These are phyloP conservation scores for Gastracanthus pulcherrimus DNA, from an alignment of 2,888 invertebrate species.

Conservation along the genomic window DNA sequence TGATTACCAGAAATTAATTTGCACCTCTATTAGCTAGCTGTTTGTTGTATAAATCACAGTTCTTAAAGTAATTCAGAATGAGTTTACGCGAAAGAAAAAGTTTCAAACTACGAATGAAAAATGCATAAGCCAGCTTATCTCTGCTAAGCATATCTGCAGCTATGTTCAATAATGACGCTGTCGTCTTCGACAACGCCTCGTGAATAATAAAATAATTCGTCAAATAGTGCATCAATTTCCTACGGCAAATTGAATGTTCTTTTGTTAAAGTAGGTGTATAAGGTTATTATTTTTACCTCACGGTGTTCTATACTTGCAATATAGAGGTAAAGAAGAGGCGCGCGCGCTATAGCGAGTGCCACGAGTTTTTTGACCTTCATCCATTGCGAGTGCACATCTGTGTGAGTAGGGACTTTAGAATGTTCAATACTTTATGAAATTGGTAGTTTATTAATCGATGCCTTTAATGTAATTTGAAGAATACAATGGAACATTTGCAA, in stretches of 20 bases:
- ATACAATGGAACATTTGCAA: neutral
- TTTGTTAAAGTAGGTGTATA: conserved; percentile 10
- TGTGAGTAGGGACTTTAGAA: conserved; percentile 8
- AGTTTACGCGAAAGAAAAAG: neutral
- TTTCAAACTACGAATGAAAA: neutral
- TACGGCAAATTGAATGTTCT: conserved; percentile 8
- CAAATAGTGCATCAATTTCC: conserved; percentile 38
- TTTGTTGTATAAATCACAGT: neutral
- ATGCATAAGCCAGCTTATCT: neutral
- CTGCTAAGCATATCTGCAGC: neutral
- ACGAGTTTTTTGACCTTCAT: conserved; percentile 44
- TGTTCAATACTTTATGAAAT: conserved; percentile 3
- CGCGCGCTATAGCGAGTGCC: conserved; percentile 4
- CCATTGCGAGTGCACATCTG: neutral
- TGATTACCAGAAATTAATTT: neutral
- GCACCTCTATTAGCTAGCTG: neutral
- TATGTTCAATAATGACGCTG: conserved; percentile 4
- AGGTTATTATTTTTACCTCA: conserved; percentile 22
- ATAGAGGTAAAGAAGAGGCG: neutral
- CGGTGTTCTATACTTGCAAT: conserved; percentile 9
- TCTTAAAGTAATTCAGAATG: neutral
- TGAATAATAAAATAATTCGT: conserved; percentile 39
- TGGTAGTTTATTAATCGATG: conserved; percentile 10
- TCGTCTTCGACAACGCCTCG: neutral
- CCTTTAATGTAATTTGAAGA: neutral